These are phyloP conservation scores for Drosophila navojoa DNA, from an alignment of 1,140 invertebrate genomes.

Conservation along the genomic window DNA sequence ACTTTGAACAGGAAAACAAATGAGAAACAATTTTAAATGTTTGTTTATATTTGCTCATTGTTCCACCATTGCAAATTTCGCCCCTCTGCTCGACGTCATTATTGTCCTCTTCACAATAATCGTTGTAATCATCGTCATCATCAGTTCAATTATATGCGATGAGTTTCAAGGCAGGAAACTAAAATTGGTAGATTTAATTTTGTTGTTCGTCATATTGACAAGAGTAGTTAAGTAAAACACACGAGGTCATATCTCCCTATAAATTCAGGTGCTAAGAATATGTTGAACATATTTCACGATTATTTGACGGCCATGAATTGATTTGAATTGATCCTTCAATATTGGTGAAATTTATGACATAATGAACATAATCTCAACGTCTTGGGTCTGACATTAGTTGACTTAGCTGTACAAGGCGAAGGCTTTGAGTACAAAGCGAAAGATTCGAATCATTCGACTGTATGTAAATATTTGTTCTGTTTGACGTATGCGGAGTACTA, in stretches of 20 bases:
- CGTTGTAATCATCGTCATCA: slow-evolving; percentile 6
- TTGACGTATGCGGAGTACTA: background rate
- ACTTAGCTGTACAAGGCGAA: background rate
- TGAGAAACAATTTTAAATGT: background rate
- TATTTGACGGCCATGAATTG: too few relatives aligned
- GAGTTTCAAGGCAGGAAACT: slow-evolving; percentile 56
- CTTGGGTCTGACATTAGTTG: background rate
- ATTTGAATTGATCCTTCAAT: too few relatives aligned
- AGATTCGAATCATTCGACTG: slow-evolving; percentile 31
- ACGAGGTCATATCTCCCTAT: slow-evolving; percentile 15
- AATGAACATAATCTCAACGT: slow-evolving; percentile 1
- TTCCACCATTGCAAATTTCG: slow-evolving; percentile 36
- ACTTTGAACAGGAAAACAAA: slow-evolving; percentile 21
- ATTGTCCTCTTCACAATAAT: background rate
- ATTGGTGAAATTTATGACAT: background rate
- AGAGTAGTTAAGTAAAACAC: too few relatives aligned
- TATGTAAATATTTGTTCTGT: slow-evolving; percentile 50
- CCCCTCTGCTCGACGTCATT: slow-evolving; percentile 4
- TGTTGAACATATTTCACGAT: background rate
- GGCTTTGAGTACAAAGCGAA: slow-evolving; percentile 38
- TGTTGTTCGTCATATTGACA: slow-evolving; percentile 22
- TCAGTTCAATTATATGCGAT: slow-evolving; percentile 51
- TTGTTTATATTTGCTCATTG: slow-evolving; percentile 10
- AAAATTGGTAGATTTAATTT: slow-evolving; percentile 47
- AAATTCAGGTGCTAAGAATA: background rate